A percentile compares a stretch with the other conserved stretches of the same genome.
Evolutionary conservation across 2,888 invertebrate genomes (phyloP).

Genomic region (Hirtodrosophila cameraria): DNA sequence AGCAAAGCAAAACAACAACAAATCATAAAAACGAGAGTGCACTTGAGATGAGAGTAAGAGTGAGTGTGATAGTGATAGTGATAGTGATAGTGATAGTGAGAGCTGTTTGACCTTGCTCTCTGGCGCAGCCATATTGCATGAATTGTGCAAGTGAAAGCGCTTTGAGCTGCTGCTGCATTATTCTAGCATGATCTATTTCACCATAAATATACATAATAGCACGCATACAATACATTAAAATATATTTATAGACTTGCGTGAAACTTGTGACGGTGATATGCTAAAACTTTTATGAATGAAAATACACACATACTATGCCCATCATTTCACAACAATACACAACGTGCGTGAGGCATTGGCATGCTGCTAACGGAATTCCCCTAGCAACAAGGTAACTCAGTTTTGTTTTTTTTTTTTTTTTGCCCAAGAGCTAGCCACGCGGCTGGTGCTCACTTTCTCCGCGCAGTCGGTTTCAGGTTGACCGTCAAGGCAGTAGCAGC

Average conservation of each 20-base stretch:
- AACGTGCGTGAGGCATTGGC: slow-evolving; percentile 33
- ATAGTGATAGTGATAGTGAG: not conserved
- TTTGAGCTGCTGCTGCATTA: not conserved
- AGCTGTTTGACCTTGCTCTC: slow-evolving; percentile 30
- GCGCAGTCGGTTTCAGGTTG: slow-evolving; percentile 19
- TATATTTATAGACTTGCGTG: slow-evolving; percentile 2
- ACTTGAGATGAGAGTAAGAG: slow-evolving; percentile 41
- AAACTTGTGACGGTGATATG: slow-evolving; percentile 25
- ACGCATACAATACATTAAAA: not conserved
- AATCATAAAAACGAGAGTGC: slow-evolving; percentile 44
- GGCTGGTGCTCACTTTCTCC: slow-evolving; percentile 60
- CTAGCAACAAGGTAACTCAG: slow-evolving; percentile 69
- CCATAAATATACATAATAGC: not conserved
- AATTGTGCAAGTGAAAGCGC: not conserved
- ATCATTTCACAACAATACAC: slow-evolving; percentile 32
- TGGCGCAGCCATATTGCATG: slow-evolving; percentile 1
- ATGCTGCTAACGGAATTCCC: slow-evolving; percentile 48
- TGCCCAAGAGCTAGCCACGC: slow-evolving; percentile 18
- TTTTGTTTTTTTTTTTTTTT: too few relatives aligned
- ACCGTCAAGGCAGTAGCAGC: slow-evolving; percentile 20
- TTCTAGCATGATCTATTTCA: not conserved
- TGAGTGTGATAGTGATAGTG: not conserved
- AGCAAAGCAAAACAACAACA: slow-evolving; percentile 11
- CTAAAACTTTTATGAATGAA: slow-evolving; percentile 47
- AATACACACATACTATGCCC: too few relatives aligned